A percentile compares a stretch with the other conserved stretches of the same genome.
phyloP scores from a whole-genome alignment of 2,797 vertebrate genomes.

The Hyperoplus lanceolatus region DNA sequence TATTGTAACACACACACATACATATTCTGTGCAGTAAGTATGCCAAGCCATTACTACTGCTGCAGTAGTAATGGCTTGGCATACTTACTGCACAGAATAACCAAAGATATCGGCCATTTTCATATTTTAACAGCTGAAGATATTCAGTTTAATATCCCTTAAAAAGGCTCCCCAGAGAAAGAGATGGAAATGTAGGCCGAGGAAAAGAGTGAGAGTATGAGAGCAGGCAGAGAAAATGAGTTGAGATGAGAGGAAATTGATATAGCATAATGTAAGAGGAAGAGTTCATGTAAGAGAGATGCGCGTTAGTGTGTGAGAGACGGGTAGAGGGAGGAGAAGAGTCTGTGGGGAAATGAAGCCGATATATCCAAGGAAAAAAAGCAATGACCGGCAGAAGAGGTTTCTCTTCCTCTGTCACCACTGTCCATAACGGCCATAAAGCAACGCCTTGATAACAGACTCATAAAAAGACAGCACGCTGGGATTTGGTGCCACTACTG shows the following conservation, averaged over 20 bases:
- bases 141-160: constrained; percentile 72
- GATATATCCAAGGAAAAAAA: constrained; percentile 36
- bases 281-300: constrained; percentile 68
- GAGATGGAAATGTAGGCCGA: constrained; percentile 63
- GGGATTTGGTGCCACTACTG: constrained; percentile 27
- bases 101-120: constrained; percentile 45
- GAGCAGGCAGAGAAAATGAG: constrained; percentile 62
- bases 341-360: constrained; percentile 60
- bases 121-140: constrained; percentile 55
- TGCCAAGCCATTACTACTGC: not conserved
- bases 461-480: constrained; percentile 45
- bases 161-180: constrained; percentile 69
- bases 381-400: constrained; percentile 55
- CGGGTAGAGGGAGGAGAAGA: not conserved
- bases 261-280: constrained; percentile 66
- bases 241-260: constrained; percentile 75
- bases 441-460: constrained; percentile 31
- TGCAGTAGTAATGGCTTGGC: not conserved
- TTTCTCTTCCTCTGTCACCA: constrained; percentile 51
- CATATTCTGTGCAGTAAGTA: not conserved
- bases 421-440: constrained; percentile 55
- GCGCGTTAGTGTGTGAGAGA: constrained; percentile 42
- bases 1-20: constrained; percentile 10
- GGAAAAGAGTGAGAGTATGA: constrained; percentile 45
- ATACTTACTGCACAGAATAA: constrained; percentile 24